Conservation (phyloP, 2,113 vertebrate species). For the Turnix velox region DNA sequence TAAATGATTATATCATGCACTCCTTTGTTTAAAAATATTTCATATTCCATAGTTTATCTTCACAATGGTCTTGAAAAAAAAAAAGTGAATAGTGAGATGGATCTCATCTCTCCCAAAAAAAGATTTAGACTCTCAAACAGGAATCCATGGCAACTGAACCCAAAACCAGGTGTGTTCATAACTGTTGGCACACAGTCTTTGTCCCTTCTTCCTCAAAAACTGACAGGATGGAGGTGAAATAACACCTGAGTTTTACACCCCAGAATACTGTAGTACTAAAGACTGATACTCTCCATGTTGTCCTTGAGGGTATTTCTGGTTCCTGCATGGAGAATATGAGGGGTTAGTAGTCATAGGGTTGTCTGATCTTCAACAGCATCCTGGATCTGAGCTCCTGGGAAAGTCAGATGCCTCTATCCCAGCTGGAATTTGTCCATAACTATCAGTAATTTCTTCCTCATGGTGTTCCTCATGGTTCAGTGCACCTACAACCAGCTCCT, state of each 20-base stretch:
- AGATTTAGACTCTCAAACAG: neutral
- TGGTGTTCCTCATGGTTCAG: neutral
- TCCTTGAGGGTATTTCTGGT: neutral
- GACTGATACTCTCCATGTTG: neutral
- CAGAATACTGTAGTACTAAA: neutral
- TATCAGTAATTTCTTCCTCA: neutral
- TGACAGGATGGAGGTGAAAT: neutral
- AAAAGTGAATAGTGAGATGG: neutral
- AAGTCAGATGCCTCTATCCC: neutral
- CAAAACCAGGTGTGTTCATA: neutral
- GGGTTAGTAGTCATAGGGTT: neutral
- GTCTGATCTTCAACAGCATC: neutral
- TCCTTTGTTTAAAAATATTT: neutral
- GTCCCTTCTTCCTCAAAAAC: neutral
- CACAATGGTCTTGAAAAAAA: neutral
- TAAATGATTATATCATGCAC: neutral
- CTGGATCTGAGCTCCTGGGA: neutral
- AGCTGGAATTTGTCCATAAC: neutral
- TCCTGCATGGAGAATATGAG: neutral
- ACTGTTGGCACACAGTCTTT: neutral
- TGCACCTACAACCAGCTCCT: neutral
- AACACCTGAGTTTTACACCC: neutral
- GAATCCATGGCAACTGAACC: neutral
- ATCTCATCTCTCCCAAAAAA: neutral
- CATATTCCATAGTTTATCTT: neutral